Percentiles rank a stretch among this genome's conserved stretches.
phyloP scores from a whole-genome alignment of 2,113 vertebrate genomes.

The Gymnogyps californianus region DNA sequence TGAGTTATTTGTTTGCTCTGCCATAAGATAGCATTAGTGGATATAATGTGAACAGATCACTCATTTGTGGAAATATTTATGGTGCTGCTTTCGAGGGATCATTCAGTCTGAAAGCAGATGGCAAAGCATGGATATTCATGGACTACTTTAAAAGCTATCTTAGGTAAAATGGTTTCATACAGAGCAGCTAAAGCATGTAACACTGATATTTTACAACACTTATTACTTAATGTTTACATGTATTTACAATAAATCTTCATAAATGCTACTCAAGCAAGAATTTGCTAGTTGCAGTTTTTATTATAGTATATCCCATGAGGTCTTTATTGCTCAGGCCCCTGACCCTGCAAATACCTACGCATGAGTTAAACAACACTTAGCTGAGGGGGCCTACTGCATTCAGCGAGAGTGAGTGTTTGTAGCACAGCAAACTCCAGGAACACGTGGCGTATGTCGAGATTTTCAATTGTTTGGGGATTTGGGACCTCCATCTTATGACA shows the following conservation, averaged over 20 bases:
- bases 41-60: slow-evolving; percentile 67
- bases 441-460: accelerated
- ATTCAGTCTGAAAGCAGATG: slow-evolving; percentile 50
- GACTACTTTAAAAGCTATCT: slow-evolving; percentile 51
- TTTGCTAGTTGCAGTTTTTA: slow-evolving; percentile 12
- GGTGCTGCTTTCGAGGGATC: slow-evolving; percentile 64
- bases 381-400: not conserved
- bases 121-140: slow-evolving; percentile 58
- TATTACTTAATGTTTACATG: slow-evolving; percentile 43
- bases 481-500: not conserved
- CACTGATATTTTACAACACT: slow-evolving; percentile 24
- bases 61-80: slow-evolving; percentile 73
- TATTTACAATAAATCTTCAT: slow-evolving; percentile 24
- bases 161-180: slow-evolving; percentile 46
- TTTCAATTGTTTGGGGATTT: not conserved
- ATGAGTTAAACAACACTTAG: not conserved
- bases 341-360: not conserved
- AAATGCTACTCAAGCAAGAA: slow-evolving; percentile 10
- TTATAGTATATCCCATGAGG: not conserved
- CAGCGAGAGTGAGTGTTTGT: not conserved
- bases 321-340: not conserved
- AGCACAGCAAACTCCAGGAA: not conserved
- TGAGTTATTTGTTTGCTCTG: slow-evolving; percentile 69
- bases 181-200: slow-evolving; percentile 37
- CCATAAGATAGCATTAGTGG: slow-evolving; percentile 62